Base-by-base conservation (phyloP, 2,113 vertebrate genomes). In the Leptobrachium ailaonicum region DNA sequence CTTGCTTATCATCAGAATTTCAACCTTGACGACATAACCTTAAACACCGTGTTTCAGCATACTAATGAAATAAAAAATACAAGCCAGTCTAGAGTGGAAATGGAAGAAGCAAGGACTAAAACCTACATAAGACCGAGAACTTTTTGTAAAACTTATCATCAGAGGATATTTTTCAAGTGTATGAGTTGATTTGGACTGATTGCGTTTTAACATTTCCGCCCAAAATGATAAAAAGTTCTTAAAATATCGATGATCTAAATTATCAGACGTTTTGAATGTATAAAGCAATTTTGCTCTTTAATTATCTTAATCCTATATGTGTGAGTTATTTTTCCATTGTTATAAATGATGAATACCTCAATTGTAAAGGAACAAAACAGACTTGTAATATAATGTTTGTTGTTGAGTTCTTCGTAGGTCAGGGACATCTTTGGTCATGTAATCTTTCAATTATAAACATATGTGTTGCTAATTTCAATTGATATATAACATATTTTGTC, bases 11-110 rank as follows among this genome's bases (percentile, higher is more conserved):
- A 42, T 85, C 82, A 62, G 79, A 76, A 82, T 83, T 78, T 87
- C 84, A 88, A 85, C 87, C 83, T 80, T 84, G 86, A 87, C 87
- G 84, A 83, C 44, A 20, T 40, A 84, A 83, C 84, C 68, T 58
- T 71, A 73, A 82, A 41, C 82, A 82, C 1, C 68, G 41, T 53
- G 74, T 40, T 80, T 80, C 54, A 74, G 88, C 84, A 85, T 83
- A 78, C 70, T 86, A 82, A 88, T 9, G 54, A 86, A 71, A 14
- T n/a, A 66, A 77, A 0, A 1, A 77, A 75, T 66, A 47, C 69
- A 82, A 20, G 41, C 63, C 6, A 44, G 72, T 40, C 4, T 66
- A 42, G 0, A 0, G 12, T 79, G 77, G 66, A 77, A 32, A 71
- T 72, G 66, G 62, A 64, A 54, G 56, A 60, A 14, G 56, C 62